Evolutionary conservation across 2,888 invertebrate genomes (phyloP).

Genomic region (Dryocosmus kuriphilus): DNA sequence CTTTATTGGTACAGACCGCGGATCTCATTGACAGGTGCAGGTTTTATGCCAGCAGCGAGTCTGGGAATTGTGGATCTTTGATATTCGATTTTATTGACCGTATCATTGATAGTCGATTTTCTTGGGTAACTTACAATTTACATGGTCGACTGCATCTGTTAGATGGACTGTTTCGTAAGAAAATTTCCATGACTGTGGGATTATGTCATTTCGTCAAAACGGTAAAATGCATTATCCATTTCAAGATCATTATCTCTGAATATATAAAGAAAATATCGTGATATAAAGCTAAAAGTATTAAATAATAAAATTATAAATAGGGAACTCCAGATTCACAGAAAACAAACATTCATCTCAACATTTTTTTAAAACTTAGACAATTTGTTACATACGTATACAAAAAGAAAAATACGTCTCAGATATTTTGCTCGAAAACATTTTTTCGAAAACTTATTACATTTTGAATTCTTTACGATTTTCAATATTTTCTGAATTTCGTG

Average conservation of each 20-base stretch:
- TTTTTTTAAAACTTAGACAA: too few relatives aligned
- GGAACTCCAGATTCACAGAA: too few relatives aligned
- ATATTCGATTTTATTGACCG: slow-evolving; percentile 5
- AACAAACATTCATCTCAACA: too few relatives aligned
- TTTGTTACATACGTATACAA: too few relatives aligned
- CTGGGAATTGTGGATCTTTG: background rate
- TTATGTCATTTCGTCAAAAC: background rate
- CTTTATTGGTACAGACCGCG: slow-evolving; percentile 15
- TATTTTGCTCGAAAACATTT: too few relatives aligned
- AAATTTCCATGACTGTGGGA: background rate
- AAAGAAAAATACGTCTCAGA: too few relatives aligned
- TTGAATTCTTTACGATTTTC: too few relatives aligned
- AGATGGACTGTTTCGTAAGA: slow-evolving; percentile 3
- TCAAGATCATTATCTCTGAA: background rate
- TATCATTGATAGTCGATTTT: slow-evolving; percentile 2
- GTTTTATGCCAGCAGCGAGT: background rate
- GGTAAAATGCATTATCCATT: background rate
- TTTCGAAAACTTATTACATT: too few relatives aligned
- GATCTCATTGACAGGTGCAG: slow-evolving; percentile 25
- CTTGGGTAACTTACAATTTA: background rate
- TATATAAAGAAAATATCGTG: background rate
- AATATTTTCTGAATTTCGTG: too few relatives aligned
- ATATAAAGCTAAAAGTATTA: background rate
- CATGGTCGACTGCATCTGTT: background rate
- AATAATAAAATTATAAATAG: too few relatives aligned